phyloP scores from a whole-genome alignment of 2,888 invertebrate genomes.

The Diarsia brunnea region DNA sequence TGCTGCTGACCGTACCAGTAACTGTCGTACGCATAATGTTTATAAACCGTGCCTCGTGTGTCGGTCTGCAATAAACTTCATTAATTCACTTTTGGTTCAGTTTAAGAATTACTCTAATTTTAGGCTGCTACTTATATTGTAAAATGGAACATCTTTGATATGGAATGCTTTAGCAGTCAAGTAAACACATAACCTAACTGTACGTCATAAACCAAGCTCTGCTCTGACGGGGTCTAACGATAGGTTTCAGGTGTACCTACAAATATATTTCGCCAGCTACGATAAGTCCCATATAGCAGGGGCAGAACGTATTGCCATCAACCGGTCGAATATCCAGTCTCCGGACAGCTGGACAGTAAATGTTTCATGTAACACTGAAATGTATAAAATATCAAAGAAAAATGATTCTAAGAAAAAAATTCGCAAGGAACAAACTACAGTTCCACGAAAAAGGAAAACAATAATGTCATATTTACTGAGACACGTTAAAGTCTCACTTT shows the following conservation, averaged over 20 bases:
- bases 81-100: conserved; percentile 20
- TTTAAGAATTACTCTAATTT: conserved; percentile 12
- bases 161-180: neutral
- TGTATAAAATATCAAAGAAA: neutral
- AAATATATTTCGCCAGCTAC: neutral
- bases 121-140: neutral
- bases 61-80: neutral
- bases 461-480: neutral
- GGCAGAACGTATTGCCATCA: neutral
- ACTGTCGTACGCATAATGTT: conserved; percentile 13
- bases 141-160: neutral
- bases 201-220: neutral
- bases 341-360: neutral
- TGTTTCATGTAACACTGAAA: neutral
- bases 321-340: neutral
- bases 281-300: neutral
- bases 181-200: neutral
- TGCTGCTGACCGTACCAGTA: too few species aligned
- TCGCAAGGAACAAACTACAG: neutral
- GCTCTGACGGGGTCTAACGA: neutral
- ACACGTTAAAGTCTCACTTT: neutral
- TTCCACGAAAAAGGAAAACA: conserved; percentile 2
- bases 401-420: neutral
- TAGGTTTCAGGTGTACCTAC: neutral
- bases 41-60: conserved; percentile 35